Percentiles rank a stretch among this genome's conserved stretches.
These are phyloP conservation scores for Smutsia gigantea DNA, from an alignment of 2,797 vertebrate species.

Conservation along the genomic window DNA sequence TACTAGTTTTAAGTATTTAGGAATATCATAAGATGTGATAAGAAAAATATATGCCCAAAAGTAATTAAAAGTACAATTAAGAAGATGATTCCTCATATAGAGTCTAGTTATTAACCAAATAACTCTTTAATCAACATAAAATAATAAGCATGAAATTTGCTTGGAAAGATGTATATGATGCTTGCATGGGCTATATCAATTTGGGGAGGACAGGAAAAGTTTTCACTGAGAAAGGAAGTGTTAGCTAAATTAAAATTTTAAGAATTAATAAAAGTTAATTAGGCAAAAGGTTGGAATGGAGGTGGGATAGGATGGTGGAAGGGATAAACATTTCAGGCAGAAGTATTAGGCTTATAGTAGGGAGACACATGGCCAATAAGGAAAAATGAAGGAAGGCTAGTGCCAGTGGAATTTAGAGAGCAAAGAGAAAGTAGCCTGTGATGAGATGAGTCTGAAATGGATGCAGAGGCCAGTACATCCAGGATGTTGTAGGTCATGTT, in stretches of 20 bases:
- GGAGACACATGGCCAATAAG: neutral
- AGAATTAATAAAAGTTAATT: constrained; percentile 17
- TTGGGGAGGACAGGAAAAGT: neutral
- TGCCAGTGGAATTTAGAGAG: neutral
- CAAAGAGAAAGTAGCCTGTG: too few species aligned
- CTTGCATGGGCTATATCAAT: neutral
- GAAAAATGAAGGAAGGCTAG: neutral
- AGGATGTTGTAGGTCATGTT: neutral
- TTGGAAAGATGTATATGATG: neutral
- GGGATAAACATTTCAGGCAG: neutral
- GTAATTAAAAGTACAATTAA: neutral
- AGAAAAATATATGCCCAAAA: neutral
- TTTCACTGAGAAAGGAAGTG: neutral
- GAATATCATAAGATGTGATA: constrained; percentile 5
- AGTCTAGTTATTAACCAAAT: neutral
- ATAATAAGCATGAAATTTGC: neutral
- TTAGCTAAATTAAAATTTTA: neutral
- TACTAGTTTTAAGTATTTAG: constrained; percentile 7
- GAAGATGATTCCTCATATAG: neutral
- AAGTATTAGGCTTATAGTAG: neutral
- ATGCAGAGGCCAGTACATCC: neutral
- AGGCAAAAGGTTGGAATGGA: neutral
- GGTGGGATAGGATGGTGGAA: neutral
- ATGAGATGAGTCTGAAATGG: neutral
- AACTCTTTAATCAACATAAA: neutral